Evolutionary conservation across 2,797 vertebrate genomes (phyloP).

Genomic region (Bradypus variegatus): DNA sequence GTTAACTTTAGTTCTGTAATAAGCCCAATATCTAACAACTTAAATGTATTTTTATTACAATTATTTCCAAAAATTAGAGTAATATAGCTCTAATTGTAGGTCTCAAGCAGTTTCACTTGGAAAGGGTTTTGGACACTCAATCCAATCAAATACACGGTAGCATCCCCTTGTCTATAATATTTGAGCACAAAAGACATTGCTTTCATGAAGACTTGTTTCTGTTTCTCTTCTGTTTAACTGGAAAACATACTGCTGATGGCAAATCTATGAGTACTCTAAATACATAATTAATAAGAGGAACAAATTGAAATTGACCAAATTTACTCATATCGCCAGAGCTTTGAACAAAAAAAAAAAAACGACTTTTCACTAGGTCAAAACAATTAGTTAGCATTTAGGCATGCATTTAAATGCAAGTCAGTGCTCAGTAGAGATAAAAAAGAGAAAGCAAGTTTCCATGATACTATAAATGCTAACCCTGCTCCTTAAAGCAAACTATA

Average conservation of each 20-base stretch:
- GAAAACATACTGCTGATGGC: slow-evolving; percentile 53
- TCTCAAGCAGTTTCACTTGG: slow-evolving; percentile 63
- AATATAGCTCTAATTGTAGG: slow-evolving; percentile 60
- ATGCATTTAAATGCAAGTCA: slow-evolving; percentile 56
- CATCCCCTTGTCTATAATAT: slow-evolving; percentile 66
- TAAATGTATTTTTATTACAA: slow-evolving; percentile 65
- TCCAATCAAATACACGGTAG: slow-evolving; percentile 62
- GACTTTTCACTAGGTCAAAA: slow-evolving; percentile 66
- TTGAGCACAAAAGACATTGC: slow-evolving; percentile 67
- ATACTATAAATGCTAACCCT: slow-evolving; percentile 73
- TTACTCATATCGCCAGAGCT: slow-evolving; percentile 69
- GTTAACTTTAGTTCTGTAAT: slow-evolving; percentile 32
- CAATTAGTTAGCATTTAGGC: slow-evolving; percentile 57
- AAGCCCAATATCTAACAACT: slow-evolving; percentile 45
- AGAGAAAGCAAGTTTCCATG: slow-evolving; percentile 42
- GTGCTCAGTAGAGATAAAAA: slow-evolving; percentile 30
- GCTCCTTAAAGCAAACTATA: slow-evolving; percentile 71
- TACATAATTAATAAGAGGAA: slow-evolving; percentile 44
- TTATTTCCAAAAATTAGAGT: slow-evolving; percentile 60
- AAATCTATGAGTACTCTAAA: slow-evolving; percentile 56
- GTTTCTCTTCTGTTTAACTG: slow-evolving; percentile 63
- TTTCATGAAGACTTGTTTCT: slow-evolving; percentile 54
- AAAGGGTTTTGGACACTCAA: slow-evolving; percentile 48
- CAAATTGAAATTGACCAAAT: slow-evolving; percentile 72
- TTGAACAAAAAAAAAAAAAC: slow-evolving; percentile 43